Percentiles rank a stretch among this genome's conserved stretches.
Conservation (phyloP, 2,888 invertebrate species). For the Tachina fera region DNA sequence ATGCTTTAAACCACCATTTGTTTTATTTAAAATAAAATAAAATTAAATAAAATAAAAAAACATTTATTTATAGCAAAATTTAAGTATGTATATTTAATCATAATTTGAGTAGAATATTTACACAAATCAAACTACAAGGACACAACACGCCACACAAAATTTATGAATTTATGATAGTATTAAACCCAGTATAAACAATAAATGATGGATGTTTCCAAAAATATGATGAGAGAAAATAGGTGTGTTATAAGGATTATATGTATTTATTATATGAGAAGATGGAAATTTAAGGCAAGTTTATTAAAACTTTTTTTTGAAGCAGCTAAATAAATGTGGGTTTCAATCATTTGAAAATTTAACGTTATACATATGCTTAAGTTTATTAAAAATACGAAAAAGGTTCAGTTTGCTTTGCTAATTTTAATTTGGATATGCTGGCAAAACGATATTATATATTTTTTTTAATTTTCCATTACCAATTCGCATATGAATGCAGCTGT, state of each 20-base stretch:
- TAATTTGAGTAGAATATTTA: conserved; percentile 20
- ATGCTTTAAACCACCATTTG: conserved; percentile 6
- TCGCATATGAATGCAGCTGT: too few relatives aligned
- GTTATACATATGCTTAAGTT: too few relatives aligned
- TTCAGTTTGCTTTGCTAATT: too few relatives aligned
- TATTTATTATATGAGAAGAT: too few relatives aligned
- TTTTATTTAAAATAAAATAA: background rate
- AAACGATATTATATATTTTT: too few relatives aligned
- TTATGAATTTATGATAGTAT: background rate
- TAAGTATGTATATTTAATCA: background rate
- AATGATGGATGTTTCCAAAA: background rate
- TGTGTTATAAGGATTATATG: background rate
- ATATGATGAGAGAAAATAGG: background rate
- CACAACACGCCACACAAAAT: background rate
- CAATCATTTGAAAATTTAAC: too few relatives aligned
- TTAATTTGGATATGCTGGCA: too few relatives aligned
- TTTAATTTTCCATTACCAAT: too few relatives aligned
- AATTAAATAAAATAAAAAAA: background rate
- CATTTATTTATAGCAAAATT: background rate
- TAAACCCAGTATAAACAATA: background rate
- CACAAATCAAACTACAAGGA: conserved; percentile 2
- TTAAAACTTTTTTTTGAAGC: too few relatives aligned
- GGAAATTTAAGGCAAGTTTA: too few relatives aligned
- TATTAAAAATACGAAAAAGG: too few relatives aligned
- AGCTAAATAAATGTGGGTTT: too few relatives aligned